Conservation (phyloP, 2,113 vertebrate species). For the Eptatretus burgeri region DNA sequence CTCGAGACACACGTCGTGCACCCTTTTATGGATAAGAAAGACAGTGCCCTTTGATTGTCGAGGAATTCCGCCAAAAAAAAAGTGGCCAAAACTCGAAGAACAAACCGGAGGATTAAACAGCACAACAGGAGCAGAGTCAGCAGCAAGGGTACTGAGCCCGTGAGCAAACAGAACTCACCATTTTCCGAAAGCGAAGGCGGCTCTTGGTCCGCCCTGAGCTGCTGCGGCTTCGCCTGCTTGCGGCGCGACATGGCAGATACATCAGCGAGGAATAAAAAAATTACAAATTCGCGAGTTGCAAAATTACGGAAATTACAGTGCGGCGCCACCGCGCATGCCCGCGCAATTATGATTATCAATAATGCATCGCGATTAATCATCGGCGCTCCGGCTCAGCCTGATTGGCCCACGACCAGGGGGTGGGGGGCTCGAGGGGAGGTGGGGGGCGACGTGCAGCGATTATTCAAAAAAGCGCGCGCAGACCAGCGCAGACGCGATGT, state of each 20-base stretch:
- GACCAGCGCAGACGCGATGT: too few relatives aligned
- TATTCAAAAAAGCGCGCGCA: constrained; percentile 9
- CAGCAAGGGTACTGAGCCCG: neutral
- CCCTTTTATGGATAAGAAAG: too few relatives aligned
- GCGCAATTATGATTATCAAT: constrained; percentile 72
- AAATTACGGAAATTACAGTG: constrained; percentile 24
- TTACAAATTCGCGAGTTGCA: constrained; percentile 22
- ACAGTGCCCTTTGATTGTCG: too few relatives aligned
- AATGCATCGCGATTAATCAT: constrained; percentile 67
- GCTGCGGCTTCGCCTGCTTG: constrained; percentile 98
- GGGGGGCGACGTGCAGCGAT: constrained; percentile 9
- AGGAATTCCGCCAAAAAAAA: too few relatives aligned
- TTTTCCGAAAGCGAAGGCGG: constrained; percentile 48
- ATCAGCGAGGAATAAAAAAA: constrained; percentile 37
- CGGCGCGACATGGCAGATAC: constrained; percentile 93
- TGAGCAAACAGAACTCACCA: constrained; percentile 27
- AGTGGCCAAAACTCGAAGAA: too few relatives aligned
- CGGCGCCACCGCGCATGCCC: constrained; percentile 10
- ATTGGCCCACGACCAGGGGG: constrained; percentile 12
- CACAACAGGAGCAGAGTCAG: too few relatives aligned
- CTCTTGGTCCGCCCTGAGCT: constrained; percentile 76
- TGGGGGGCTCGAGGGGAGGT: too few relatives aligned
- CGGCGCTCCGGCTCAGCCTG: constrained; percentile 17
- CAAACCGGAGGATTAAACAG: too few relatives aligned
- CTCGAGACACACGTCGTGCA: too few relatives aligned